Base-by-base conservation (phyloP, 2,113 vertebrate species). In the Psophia crepitans region DNA sequence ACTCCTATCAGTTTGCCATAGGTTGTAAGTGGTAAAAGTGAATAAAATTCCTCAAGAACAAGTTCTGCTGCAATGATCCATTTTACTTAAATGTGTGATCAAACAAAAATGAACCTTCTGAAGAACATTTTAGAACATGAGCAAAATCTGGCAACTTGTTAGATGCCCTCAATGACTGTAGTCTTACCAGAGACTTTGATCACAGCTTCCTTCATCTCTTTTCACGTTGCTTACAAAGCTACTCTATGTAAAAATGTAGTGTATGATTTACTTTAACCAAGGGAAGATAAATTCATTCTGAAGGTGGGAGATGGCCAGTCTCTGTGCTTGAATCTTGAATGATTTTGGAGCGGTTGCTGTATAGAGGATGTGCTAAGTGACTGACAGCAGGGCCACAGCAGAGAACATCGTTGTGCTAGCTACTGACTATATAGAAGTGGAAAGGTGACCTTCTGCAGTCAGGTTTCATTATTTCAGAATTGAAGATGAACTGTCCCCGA, bases 61-160 rank as follows among this genome's bases (percentile, higher is more conserved):
- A 61, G 32, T 86, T 92, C 64, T 94, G 58, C 49, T 54, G 76
- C 82, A 41, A 8, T 60, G 37, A 87, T 85, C 71, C 7, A 1
- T 87, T 89, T 95, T 75, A 65, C 82, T 88, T 93, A 90, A 95
- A 92, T 77, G 57, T 11, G 37, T 77, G 75, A 90, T 88, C 85
- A 86, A 88, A 93, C 0, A 0, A 84, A 85, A 93, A 90, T 39
- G 56, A 70, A 66, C 49, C 46, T 84, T 91, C 85, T 71, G 51
- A 96, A 70, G 83, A 88, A 9, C 51, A 37, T 37, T 93, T 97
- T 66, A 56, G 79, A 95, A 70, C 37, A 79, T 54, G 54, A 90
- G 49, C 37, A 65, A 85, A 85, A 86, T 78, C 82, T 93, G 79
- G 85, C 54, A 63, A 70, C 37, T 58, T 86, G 28, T 77, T 88